Conservation (phyloP, 2,113 vertebrate genomes). For the Leptobrachium leishanense region DNA sequence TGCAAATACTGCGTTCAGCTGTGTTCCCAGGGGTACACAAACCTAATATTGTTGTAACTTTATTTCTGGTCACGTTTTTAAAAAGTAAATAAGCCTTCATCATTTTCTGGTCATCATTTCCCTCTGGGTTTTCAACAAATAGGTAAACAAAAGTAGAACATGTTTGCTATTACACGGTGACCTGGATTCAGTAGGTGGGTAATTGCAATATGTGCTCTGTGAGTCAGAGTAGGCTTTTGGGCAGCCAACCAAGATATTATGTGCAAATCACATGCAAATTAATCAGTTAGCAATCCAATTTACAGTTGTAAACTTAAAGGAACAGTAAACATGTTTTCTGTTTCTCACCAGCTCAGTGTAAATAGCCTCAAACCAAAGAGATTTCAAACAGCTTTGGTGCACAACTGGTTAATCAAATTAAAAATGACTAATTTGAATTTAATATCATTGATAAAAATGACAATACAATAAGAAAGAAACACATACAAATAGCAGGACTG, state of each 20-base stretch:
- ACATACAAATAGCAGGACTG: too few relatives aligned
- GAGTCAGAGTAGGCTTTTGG: not conserved
- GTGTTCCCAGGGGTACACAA: not conserved
- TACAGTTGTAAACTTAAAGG: not conserved
- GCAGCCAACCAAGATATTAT: constrained; percentile 1
- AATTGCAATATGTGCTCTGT: not conserved
- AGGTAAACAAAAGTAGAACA: not conserved
- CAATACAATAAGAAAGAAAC: too few relatives aligned
- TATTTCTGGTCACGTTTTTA: not conserved
- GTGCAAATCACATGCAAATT: not conserved
- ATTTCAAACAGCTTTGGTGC: too few relatives aligned
- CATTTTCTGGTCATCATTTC: not conserved
- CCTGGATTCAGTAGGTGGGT: not conserved
- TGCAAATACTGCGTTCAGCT: too few relatives aligned
- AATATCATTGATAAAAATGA: too few relatives aligned
- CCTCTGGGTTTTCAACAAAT: not conserved
- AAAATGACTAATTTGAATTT: too few relatives aligned
- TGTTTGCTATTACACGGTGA: not conserved
- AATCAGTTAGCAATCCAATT: not conserved
- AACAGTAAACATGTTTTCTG: not conserved
- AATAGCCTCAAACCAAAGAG: too few relatives aligned
- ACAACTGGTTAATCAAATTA: too few relatives aligned
- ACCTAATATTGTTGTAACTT: not conserved
- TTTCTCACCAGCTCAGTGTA: too few relatives aligned
- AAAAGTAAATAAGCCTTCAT: not conserved